A percentile compares a stretch with the other conserved stretches of the same genome.
Evolutionary conservation across 1,140 invertebrate genomes (phyloP).

Genomic region (Euglossa dilemma): DNA sequence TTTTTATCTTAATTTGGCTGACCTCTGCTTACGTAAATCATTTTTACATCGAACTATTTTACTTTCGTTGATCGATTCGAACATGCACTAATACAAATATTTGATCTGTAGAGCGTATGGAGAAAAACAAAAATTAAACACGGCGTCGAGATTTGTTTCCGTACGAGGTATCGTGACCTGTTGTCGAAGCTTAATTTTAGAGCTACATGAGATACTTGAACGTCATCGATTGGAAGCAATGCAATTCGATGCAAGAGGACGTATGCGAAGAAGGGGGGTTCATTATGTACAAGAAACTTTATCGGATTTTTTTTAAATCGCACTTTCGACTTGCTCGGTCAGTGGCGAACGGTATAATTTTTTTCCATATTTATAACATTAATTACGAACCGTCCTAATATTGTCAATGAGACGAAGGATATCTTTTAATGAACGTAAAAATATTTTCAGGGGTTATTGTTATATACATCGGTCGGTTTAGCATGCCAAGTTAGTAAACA

Average conservation of each 20-base stretch:
- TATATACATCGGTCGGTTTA: too few relatives aligned
- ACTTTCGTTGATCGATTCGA: neutral
- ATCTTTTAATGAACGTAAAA: too few relatives aligned
- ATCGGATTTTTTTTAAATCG: neutral
- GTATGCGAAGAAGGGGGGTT: neutral
- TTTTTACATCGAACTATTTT: neutral
- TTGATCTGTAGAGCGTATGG: neutral
- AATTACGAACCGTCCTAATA: too few relatives aligned
- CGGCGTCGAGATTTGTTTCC: neutral
- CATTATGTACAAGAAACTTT: neutral
- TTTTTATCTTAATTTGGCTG: too few relatives aligned
- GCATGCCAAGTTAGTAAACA: neutral
- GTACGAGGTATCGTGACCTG: neutral
- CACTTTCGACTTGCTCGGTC: neutral
- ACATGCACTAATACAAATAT: neutral
- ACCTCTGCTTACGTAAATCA: neutral
- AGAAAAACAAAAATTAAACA: neutral
- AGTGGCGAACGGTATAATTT: neutral
- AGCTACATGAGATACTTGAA: neutral
- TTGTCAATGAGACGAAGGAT: too few relatives aligned
- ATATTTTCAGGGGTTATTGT: too few relatives aligned
- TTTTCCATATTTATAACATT: neutral
- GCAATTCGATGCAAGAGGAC: neutral
- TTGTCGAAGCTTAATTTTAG: constrained; percentile 17
- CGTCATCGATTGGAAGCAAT: neutral